phyloP scores from a whole-genome alignment of 92 coral and sea anemone species.

The Metridium senile region DNA sequence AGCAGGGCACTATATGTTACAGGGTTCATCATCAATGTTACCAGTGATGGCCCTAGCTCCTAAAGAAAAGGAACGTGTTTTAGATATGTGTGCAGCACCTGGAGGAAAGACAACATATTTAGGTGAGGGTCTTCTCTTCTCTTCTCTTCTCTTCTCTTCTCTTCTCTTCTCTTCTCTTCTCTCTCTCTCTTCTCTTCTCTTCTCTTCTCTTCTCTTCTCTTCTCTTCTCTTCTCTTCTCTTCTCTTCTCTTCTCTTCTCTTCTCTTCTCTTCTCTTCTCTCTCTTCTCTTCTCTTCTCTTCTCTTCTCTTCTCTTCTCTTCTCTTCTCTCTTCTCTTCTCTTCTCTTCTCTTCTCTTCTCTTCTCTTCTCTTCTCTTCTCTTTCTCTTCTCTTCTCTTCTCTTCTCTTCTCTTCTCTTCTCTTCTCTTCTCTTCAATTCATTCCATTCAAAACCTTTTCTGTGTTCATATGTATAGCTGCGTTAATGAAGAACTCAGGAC shows the following conservation, averaged over 20 bases:
- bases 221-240: background rate
- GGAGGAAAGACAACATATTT: slow-evolving; percentile 97
- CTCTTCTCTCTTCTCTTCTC: background rate
- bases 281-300: background rate
- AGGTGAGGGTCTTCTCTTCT: slow-evolving; percentile 44
- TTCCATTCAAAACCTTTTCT: background rate
- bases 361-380: background rate
- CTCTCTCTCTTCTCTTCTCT: background rate
- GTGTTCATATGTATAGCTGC: slow-evolving; percentile 56
- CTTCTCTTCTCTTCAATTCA: background rate
- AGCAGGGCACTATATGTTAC: slow-evolving; percentile 95
- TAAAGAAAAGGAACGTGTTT: slow-evolving; percentile 87
- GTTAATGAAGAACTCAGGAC: slow-evolving; percentile 92
- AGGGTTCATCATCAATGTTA: slow-evolving; percentile 94
- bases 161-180: background rate
- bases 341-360: background rate
- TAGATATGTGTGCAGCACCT: slow-evolving; percentile 99
- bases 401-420: background rate
- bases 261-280: background rate
- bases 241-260: background rate
- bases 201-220: background rate
- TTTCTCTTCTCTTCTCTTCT: background rate
- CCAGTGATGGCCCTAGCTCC: slow-evolving; percentile 99
- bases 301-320: background rate
- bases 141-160: background rate